These are phyloP conservation scores for Okamejei kenojei DNA, from an alignment of 2,797 vertebrate genomes.

Conservation along the genomic window DNA sequence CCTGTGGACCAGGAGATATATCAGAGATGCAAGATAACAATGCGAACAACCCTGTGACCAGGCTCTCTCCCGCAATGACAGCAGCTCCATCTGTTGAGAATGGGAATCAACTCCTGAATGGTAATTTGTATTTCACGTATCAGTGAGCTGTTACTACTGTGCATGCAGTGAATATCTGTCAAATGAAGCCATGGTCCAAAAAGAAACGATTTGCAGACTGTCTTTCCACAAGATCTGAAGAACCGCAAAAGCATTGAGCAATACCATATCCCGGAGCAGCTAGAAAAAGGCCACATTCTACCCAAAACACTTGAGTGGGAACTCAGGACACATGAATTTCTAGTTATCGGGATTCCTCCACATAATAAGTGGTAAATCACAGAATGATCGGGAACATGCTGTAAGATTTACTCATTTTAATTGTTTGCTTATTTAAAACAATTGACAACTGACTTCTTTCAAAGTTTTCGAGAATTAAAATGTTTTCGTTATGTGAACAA, in stretches of 20 bases:
- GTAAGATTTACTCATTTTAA: neutral
- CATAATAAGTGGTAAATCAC: neutral
- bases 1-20: constrained; percentile 56
- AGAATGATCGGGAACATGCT: neutral
- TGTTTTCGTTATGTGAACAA: neutral
- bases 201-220: neutral
- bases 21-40: constrained; percentile 84
- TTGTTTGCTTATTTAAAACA: neutral
- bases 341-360: constrained; percentile 13
- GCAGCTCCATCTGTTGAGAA: constrained; percentile 72
- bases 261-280: constrained; percentile 8
- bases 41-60: constrained; percentile 75
- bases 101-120: constrained; percentile 83
- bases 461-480: neutral
- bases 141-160: constrained; percentile 28
- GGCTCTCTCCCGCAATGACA: constrained; percentile 57
- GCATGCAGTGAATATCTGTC: constrained; percentile 16
- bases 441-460: neutral
- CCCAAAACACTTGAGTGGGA: neutral
- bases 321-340: constrained; percentile 7
- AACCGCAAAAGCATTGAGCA: neutral
- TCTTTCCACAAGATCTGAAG: neutral
- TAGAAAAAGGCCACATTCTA: neutral
- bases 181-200: neutral
- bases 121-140: constrained; percentile 56